A percentile compares a stretch with the other conserved stretches of the same genome.
phyloP scores from a whole-genome alignment of 1,140 invertebrate genomes.

The Helicoverpa armigera region DNA sequence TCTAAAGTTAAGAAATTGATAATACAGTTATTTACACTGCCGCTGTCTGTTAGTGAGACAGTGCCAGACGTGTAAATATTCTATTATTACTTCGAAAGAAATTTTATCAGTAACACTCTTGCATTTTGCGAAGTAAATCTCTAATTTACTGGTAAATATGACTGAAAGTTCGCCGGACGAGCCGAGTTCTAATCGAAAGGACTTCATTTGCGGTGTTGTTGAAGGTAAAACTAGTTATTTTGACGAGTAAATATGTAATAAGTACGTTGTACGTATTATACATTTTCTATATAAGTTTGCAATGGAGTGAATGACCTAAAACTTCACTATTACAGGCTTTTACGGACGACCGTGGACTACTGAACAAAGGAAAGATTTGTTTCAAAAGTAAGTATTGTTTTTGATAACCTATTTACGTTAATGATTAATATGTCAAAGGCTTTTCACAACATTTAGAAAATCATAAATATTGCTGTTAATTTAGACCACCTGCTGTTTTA shows the following conservation, averaged over 20 bases:
- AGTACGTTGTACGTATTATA: constrained; percentile 51
- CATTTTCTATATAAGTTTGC: constrained; percentile 59
- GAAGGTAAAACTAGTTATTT: constrained; percentile 89
- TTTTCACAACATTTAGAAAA: neutral
- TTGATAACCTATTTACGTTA: neutral
- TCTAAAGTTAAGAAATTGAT: constrained; percentile 54
- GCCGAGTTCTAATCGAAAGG: constrained; percentile 71
- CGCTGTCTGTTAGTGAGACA: constrained; percentile 46
- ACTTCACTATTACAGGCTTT: constrained; percentile 92
- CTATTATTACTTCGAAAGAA: constrained; percentile 49
- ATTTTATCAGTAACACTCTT: constrained; percentile 12
- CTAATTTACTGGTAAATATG: constrained; percentile 68
- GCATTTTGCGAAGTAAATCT: constrained; percentile 49
- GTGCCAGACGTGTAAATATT: constrained; percentile 5
- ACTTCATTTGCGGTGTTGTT: constrained; percentile 97
- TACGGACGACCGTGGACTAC: constrained; percentile 99
- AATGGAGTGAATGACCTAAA: constrained; percentile 75
- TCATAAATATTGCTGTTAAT: too few species aligned
- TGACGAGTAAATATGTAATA: constrained; percentile 53
- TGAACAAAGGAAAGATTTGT: constrained; percentile 98
- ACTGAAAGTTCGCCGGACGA: constrained; percentile 80
- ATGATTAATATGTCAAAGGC: neutral
- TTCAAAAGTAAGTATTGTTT: constrained; percentile 92
- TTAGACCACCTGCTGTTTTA: too few species aligned
- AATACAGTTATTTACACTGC: constrained; percentile 55